Evolutionary conservation across 2,113 vertebrate species (phyloP), one percentile per base, ranked within the genome.

Genomic region (Odobenus rosmarus): DNA sequence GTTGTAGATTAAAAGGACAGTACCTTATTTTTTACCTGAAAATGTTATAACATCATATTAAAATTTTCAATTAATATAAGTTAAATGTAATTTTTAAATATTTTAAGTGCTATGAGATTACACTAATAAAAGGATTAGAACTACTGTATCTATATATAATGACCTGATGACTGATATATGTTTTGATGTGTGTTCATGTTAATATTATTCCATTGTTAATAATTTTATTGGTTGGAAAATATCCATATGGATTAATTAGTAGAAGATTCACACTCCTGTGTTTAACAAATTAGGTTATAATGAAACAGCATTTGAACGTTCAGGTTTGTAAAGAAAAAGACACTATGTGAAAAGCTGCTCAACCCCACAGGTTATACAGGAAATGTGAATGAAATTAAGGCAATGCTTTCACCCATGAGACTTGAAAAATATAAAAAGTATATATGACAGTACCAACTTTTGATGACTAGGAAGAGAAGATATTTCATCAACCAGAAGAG

Each of bases 1-100:
- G 46, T n/a, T 79, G 26, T 57, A 57, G 80, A 39, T 93, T 26
- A 71, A 88, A 87, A 91, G 1, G 53, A 31, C 0, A 94, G 0
- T 39, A 61, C 80, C 79, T 72, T 82, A 69, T 76, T 77, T 62
- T 93, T 90, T 88, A 61, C 18, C 39, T 86, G 31, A 95, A 88
- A 97, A 62, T 88, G 53, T 71, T 64, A 39, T 61, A 64, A n/a
- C 23, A 51, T 49, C 10, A 57, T 62, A 62, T 51, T 64, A 62
- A 76, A 88, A 69, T 67, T 69, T 96, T 84, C 10, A 85, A 21
- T 5, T 79, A 82, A 1, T 51, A 11, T 62, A 93, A 19, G 2
- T 76, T 77, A 59, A 42, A 76, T n/a, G 10, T 74, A 71, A 61
- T 92, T 82, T 85, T 31, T 8, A 74, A 69, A 33, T 79, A n/a